phyloP scores from a whole-genome alignment of 2,888 invertebrate species.

The Apodemia mormo region DNA sequence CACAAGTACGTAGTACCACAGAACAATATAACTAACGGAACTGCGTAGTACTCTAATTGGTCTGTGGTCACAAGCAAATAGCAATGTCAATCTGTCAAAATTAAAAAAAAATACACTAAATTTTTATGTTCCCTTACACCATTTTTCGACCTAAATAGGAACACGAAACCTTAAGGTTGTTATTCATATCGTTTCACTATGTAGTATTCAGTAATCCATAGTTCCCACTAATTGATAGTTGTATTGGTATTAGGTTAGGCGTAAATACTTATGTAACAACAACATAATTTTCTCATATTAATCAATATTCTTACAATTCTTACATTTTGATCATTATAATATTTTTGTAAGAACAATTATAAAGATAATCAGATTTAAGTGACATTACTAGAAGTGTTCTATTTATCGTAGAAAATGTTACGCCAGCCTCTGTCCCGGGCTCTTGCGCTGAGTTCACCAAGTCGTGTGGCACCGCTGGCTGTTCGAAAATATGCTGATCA shows the following conservation, averaged over 20 bases:
- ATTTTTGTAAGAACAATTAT: neutral
- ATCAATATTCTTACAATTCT: constrained; percentile 27
- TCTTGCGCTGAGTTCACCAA: constrained; percentile 75
- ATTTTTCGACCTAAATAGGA: constrained; percentile 1
- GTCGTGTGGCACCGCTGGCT: constrained; percentile 65
- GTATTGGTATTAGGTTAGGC: constrained; percentile 65
- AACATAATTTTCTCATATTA: constrained; percentile 40
- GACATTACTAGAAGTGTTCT: constrained; percentile 28
- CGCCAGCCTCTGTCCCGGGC: constrained; percentile 88
- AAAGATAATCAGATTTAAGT: neutral
- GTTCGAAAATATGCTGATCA: constrained; percentile 72
- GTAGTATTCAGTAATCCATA: neutral
- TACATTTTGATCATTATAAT: constrained; percentile 38
- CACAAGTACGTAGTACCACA: no score
- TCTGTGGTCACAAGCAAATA: no score
- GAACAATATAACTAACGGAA: no score
- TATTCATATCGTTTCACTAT: neutral
- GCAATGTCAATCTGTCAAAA: constrained; percentile 9
- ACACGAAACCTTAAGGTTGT: constrained; percentile 7
- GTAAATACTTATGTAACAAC: constrained; percentile 77
- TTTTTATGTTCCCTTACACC: constrained; percentile 5
- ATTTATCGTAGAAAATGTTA: constrained; percentile 83
- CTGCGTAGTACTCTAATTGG: no score
- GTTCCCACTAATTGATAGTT: constrained; percentile 8
- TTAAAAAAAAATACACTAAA: constrained; percentile 13